Percentiles rank a stretch among this genome's conserved stretches.
phyloP scores from a whole-genome alignment of 2,888 invertebrate genomes.

The Elmis aenea region DNA sequence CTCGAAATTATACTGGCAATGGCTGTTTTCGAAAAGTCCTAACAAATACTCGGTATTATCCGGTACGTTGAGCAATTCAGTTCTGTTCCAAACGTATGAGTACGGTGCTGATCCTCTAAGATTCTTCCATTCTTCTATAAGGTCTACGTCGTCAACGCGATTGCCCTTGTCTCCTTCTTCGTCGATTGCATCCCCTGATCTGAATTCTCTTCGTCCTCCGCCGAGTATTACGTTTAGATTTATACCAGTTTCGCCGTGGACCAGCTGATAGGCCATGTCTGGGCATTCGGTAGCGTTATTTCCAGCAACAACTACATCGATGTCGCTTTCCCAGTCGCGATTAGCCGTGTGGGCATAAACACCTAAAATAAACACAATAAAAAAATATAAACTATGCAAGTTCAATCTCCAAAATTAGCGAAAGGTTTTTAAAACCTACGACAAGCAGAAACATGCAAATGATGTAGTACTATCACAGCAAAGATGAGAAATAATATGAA shows the following conservation, averaged over 20 bases:
- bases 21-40: conserved; percentile 34
- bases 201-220: conserved; percentile 64
- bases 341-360: conserved; percentile 67
- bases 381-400: no score
- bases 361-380: conserved; percentile 46
- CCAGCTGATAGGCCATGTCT: conserved; percentile 71
- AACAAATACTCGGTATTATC: conserved; percentile 53
- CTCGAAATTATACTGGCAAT: conserved; percentile 59
- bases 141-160: conserved; percentile 60
- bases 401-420: no score
- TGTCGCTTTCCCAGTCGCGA: conserved; percentile 70
- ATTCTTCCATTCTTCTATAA: conserved; percentile 62
- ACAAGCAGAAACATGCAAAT: no score
- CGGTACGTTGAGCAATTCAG: conserved; percentile 51
- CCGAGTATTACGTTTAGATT: conserved; percentile 74
- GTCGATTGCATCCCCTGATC: conserved; percentile 51
- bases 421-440: no score
- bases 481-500: no score
- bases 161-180: conserved; percentile 52
- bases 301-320: conserved; percentile 50
- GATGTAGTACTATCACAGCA: no score
- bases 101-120: conserved; percentile 45
- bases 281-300: conserved; percentile 52
- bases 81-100: conserved; percentile 54
- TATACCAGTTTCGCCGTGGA: conserved; percentile 60